A percentile compares a stretch with the other conserved stretches of the same genome.
phyloP scores from a whole-genome alignment of 2,113 vertebrate genomes.

The Geococcyx californianus region DNA sequence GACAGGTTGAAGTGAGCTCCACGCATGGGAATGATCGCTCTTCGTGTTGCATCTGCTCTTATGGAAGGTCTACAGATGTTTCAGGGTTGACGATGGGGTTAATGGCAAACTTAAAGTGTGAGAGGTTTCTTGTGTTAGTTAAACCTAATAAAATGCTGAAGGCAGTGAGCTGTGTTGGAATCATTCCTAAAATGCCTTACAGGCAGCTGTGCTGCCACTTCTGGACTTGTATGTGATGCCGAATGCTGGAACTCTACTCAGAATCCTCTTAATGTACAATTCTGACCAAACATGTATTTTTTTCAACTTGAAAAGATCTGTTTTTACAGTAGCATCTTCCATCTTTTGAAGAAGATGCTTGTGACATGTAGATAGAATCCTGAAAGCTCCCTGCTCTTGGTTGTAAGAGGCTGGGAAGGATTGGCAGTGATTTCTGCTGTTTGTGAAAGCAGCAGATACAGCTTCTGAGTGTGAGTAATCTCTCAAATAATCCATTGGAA shows the following conservation, averaged over 20 bases:
- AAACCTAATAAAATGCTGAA: conserved; percentile 2
- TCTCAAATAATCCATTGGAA: not conserved
- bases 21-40: not conserved
- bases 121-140: conserved; percentile 31
- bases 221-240: not conserved
- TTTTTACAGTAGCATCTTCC: not conserved
- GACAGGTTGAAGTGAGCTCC: not conserved
- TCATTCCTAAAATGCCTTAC: conserved; percentile 59
- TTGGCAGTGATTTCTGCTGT: not conserved
- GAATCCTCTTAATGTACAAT: not conserved
- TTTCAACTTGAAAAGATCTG: not conserved
- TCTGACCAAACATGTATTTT: not conserved
- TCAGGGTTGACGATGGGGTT: not conserved
- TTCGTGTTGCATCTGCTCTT: not conserved
- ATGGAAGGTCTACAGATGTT: not conserved
- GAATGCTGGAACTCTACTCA: not conserved
- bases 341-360: not conserved
- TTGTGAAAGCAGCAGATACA: not conserved
- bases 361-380: not conserved
- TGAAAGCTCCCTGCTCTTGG: not conserved
- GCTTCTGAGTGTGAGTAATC: not conserved
- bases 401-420: not conserved
- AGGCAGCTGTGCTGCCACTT: not conserved
- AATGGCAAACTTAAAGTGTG: not conserved
- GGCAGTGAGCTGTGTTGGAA: conserved; percentile 9